Evolutionary conservation across 2,888 invertebrate species (phyloP), one percentile per base, ranked within the genome.

Genomic region (Meandrusa payeni): DNA sequence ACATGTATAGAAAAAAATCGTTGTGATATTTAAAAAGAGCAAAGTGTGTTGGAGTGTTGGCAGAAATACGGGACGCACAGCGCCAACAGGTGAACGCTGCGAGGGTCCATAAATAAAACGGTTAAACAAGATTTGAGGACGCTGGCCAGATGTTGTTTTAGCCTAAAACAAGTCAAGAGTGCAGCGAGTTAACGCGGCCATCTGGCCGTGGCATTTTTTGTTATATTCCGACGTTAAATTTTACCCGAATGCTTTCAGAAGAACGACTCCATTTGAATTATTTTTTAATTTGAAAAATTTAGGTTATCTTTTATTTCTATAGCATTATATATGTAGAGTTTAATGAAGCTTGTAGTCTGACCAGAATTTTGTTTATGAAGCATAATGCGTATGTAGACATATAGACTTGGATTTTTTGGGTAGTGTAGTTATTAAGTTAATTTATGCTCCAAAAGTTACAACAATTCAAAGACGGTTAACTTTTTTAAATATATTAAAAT

Each of bases 81-180:
- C 44, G 46, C 28, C 55, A 55, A 57, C 70, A 68, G 67, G 66
- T 69, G 61, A 56, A 47, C 37, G 47, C 50, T 51, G 56, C 57
- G 54, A 54, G 41, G 13, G 39, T 39, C 44, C 54, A 58, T 64
- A 64, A 71, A 67, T 64, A 61, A 62, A 57, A 58, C 31, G 23
- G 36, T 55, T 55, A 52, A 57, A 55, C 56, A 52, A 64, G 61
- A 64, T 64, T 64, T 54, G 52, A 52, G 47, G 38, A 48, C 38
- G 55, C 59, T 20, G 23, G 46, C 50, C 67, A 64, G 60, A 62
- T 67, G 69, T 50, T 53, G 34, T 48, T 49, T 52, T 56, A 46
- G 57, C 50, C 50, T 45, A 46, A 43, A 44, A 44, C 13, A 43
- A 48, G 57, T 48, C 47, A 52, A 41, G 45, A 54, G 55, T 57